Conservation (phyloP, 2,797 vertebrate genomes). For the Ctenochaetus hawaiiensis region DNA sequence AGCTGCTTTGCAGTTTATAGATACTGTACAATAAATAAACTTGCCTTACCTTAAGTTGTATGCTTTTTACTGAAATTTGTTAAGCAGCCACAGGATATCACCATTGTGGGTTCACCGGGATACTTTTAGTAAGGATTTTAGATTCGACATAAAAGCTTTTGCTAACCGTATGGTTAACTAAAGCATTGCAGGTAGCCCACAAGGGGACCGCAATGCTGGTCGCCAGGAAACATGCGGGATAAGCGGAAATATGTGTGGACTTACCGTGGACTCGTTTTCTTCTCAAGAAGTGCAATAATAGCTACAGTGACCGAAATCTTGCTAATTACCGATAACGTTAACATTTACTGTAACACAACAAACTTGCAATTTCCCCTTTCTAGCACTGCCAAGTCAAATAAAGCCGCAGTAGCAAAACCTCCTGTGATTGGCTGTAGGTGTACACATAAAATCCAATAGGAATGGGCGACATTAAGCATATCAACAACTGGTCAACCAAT, state of each 20-base stretch:
- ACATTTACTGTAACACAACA: neutral
- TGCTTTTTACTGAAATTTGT: no score
- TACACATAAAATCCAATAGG: constrained; percentile 70
- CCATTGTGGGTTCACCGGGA: no score
- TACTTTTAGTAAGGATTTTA: no score
- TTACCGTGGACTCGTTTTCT: constrained; percentile 44
- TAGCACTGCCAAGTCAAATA: constrained; percentile 83
- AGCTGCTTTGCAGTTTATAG: no score
- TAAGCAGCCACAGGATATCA: no score
- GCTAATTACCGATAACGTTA: no score
- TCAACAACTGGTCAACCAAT: constrained; percentile 69
- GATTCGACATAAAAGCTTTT: no score
- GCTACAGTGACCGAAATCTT: neutral
- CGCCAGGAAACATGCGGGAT: neutral
- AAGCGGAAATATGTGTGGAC: constrained; percentile 15
- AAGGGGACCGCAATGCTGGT: constrained; percentile 38
- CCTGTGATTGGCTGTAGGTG: constrained; percentile 72
- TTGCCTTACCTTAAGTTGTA: no score
- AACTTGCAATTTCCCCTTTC: neutral
- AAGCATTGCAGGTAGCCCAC: constrained; percentile 9
- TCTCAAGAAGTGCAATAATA: neutral
- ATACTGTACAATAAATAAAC: no score
- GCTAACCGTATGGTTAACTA: no score
- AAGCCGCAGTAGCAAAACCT: constrained; percentile 71
- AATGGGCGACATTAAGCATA: neutral